Conservation (phyloP, 2,113 vertebrate species). For the Scomber colias region DNA sequence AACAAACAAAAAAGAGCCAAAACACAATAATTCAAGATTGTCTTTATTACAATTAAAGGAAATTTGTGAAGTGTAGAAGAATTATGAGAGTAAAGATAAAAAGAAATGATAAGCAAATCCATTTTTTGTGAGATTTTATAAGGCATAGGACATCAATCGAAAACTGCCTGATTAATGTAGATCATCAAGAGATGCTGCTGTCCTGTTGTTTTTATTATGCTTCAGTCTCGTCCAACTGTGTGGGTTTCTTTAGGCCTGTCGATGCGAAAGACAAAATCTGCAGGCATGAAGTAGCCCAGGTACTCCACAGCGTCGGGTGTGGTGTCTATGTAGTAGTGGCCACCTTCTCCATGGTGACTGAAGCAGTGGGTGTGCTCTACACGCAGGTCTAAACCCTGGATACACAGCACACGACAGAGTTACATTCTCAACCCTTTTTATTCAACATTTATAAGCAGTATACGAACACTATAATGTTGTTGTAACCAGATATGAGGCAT, state of each 20-base stretch:
- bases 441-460: too few relatives aligned
- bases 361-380: slow-evolving; percentile 96
- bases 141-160: not conserved
- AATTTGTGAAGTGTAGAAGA: not conserved
- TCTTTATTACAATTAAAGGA: slow-evolving; percentile 13
- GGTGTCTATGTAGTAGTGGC: slow-evolving; percentile 96
- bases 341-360: slow-evolving; percentile 95
- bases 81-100: not conserved
- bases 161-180: not conserved
- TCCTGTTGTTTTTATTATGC: not conserved
- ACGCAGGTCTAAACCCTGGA: slow-evolving; percentile 93
- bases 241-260: slow-evolving; percentile 91
- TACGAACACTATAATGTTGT: too few relatives aligned
- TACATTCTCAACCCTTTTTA: too few relatives aligned
- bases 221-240: slow-evolving; percentile 87
- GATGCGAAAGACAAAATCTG: slow-evolving; percentile 93
- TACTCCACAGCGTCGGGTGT: slow-evolving; percentile 93
- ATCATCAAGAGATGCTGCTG: too few relatives aligned
- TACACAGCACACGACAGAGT: not conserved
- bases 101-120: not conserved
- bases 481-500: not conserved
- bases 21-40: not conserved
- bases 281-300: slow-evolving; percentile 92
- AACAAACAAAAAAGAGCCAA: not conserved
- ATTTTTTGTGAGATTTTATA: not conserved